A percentile compares a stretch with the other conserved stretches of the same genome.
These are phyloP conservation scores for Hippocampus comes DNA, from an alignment of 2,113 vertebrate species.

Conservation along the genomic window DNA sequence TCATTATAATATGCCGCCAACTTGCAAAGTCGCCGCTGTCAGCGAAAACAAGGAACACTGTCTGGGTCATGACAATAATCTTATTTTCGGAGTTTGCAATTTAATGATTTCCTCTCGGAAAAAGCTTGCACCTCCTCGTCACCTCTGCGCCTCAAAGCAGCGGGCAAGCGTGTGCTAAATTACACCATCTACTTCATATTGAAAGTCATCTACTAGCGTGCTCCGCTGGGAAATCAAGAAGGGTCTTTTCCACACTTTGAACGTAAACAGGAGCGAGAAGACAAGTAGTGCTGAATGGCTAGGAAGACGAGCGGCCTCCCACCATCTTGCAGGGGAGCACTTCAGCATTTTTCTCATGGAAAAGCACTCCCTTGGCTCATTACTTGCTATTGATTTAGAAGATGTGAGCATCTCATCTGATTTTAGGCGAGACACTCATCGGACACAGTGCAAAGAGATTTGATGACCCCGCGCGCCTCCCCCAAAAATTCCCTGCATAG, in stretches of 20 bases:
- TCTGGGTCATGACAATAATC: constrained; percentile 60
- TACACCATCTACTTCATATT: constrained; percentile 52
- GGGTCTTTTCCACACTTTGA: constrained; percentile 32
- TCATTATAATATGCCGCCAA: constrained; percentile 35
- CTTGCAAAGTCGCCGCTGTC: constrained; percentile 50
- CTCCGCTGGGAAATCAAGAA: constrained; percentile 57
- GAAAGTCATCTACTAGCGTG: constrained; percentile 47
- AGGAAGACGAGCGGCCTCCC: neutral
- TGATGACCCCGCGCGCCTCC: neutral
- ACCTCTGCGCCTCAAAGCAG: constrained; percentile 45
- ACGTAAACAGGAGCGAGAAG: constrained; percentile 31
- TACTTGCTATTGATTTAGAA: neutral
- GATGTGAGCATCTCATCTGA: neutral
- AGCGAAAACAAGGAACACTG: constrained; percentile 54
- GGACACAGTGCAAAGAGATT: neutral
- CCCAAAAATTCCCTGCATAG: neutral
- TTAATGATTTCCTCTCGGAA: constrained; percentile 60
- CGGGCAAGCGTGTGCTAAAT: constrained; percentile 40
- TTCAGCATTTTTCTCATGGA: constrained; percentile 12
- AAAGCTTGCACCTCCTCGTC: constrained; percentile 20
- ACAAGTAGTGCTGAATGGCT: constrained; percentile 23
- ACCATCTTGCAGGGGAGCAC: neutral
- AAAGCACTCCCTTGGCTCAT: constrained; percentile 1
- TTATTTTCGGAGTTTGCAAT: constrained; percentile 62
- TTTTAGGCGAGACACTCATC: neutral